Evolutionary conservation across 1,140 invertebrate genomes (phyloP), one percentile per base, ranked within the genome.

Genomic region (Medauroidea extradentata): DNA sequence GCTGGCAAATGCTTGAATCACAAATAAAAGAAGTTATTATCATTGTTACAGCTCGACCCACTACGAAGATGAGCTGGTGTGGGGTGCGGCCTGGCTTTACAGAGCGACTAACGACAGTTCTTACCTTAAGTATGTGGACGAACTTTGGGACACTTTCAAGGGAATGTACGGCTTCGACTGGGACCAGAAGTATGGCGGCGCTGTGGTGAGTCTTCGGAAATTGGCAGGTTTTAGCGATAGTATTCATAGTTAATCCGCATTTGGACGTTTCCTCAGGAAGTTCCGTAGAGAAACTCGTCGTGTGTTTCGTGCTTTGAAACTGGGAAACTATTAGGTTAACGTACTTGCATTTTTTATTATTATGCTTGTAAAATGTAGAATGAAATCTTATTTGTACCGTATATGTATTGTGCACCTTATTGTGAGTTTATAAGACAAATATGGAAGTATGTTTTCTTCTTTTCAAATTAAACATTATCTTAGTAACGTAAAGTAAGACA

Each of bases 31-130:
- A n/a, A n/a, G n/a, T n/a, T n/a, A n/a, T n/a, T n/a, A n/a, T n/a
- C n/a, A n/a, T 19, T 8, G 13, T 67, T 11, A 5, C 52, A 81
- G 80, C 53, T 79, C 77, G 16, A 75, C 75, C 2, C 81, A 78
- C 46, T 84, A 81, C 62, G 79, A 78, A 1, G 84, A 86, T 66
- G 84, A 86, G 61, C 69, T 86, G 43, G 77, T 79, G 0, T 85
- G 83, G 83, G 79, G 82, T 0, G 83, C 82, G 0, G 71, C 76
- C 2, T 85, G 84, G 85, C 68, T 86, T 7, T 84, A 78, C 71
- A 76, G 78, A 53, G 83, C 82, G 3, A 85, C 83, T 0, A 78
- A 76, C 9, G 75, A 83, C 4, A 56, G 66, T 0, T 67, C 65
- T 14, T 86, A 85, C 63, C 67, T 83, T 42, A 71, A 75, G 7